These are phyloP conservation scores for Chionomys nivalis DNA, from an alignment of 2,113 vertebrate species.

Conservation along the genomic window DNA sequence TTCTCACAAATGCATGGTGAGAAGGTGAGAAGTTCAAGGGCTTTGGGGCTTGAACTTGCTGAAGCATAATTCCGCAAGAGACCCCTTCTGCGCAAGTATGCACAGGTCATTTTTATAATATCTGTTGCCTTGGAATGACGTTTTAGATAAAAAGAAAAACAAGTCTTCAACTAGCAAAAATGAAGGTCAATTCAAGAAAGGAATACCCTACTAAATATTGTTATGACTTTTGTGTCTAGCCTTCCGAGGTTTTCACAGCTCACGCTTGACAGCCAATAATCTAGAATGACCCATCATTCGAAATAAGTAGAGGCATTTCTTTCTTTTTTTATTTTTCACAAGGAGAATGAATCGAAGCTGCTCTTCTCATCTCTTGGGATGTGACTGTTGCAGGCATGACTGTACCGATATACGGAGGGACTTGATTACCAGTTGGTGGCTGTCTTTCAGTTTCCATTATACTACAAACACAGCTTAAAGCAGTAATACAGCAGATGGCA, in stretches of 20 bases:
- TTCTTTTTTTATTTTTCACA: neutral
- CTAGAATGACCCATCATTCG: neutral
- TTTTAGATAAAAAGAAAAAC: conserved; percentile 55
- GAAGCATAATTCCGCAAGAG: conserved; percentile 8
- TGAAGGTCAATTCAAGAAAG: neutral
- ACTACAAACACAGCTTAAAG: neutral
- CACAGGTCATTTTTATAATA: neutral
- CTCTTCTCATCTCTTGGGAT: neutral
- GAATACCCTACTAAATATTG: neutral
- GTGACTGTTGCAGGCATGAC: neutral
- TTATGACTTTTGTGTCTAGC: neutral
- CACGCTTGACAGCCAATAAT: conserved; percentile 3
- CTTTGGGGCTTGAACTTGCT: neutral
- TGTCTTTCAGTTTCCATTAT: neutral
- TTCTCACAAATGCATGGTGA: neutral
- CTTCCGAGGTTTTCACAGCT: neutral
- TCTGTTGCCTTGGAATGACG: neutral
- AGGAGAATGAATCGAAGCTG: neutral
- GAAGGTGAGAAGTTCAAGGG: neutral
- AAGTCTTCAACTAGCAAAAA: neutral
- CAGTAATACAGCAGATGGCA: neutral
- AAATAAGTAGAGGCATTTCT: neutral
- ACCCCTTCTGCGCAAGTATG: neutral
- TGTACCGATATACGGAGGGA: neutral
- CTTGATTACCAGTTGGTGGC: neutral